These are phyloP conservation scores for Rotaria macrura DNA, from an alignment of 2,888 invertebrate genomes.

Conservation along the genomic window DNA sequence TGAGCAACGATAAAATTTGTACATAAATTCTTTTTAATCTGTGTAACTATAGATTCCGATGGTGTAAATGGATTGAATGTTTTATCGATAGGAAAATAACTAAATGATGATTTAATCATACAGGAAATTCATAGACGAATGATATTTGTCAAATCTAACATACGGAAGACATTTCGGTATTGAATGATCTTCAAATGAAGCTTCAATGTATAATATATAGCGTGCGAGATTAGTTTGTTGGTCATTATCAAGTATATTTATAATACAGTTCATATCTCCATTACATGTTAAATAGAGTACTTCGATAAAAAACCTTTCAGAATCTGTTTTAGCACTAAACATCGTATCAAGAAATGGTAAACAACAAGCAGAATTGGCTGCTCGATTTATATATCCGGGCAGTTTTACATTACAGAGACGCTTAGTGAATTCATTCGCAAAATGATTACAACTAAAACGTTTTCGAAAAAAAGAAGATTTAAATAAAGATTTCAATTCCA, in stretches of 20 bases:
- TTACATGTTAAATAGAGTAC: not conserved
- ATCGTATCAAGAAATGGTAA: not conserved
- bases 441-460: not conserved
- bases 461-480: too few species aligned
- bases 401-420: not conserved
- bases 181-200: not conserved
- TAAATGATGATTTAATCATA: not conserved
- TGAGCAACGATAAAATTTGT: not conserved
- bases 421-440: not conserved
- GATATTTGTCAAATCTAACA: not conserved
- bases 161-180: not conserved
- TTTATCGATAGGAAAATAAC: not conserved
- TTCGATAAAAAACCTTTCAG: not conserved
- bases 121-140: too few species aligned
- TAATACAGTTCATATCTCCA: not conserved
- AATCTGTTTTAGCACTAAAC: not conserved
- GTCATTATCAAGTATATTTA: not conserved
- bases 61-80: not conserved
- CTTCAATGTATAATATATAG: not conserved
- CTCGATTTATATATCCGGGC: not conserved
- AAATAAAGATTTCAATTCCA: too few species aligned
- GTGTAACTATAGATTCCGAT: not conserved
- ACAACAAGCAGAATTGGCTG: not conserved
- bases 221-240: not conserved
- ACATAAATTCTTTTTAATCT: not conserved